Evolutionary conservation across 2,113 vertebrate genomes (phyloP).

Genomic region (Mustela lutreola): DNA sequence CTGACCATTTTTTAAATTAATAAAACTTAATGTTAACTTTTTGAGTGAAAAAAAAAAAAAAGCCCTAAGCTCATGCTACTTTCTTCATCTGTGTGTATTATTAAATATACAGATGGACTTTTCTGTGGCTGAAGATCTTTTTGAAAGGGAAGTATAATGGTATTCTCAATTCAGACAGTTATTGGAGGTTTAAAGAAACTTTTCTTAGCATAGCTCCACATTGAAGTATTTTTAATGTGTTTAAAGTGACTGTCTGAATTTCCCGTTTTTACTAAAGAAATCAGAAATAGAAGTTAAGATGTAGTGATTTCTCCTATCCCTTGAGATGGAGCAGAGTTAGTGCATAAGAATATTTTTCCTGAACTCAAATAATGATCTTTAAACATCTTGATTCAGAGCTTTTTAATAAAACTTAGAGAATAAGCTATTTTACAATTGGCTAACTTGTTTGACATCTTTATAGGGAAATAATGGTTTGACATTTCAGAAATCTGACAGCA

Average conservation of each 20-base stretch:
- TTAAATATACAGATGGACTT: not conserved
- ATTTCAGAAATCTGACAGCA: constrained; percentile 42
- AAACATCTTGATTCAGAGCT: not conserved
- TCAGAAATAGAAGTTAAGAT: constrained; percentile 35
- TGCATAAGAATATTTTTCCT: not conserved
- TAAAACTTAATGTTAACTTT: constrained; percentile 16
- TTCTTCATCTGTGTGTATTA: not conserved
- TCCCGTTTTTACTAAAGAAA: constrained; percentile 14
- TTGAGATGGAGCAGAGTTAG: not conserved
- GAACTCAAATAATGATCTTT: not conserved
- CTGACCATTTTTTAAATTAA: constrained; percentile 4
- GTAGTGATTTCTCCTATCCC: not conserved
- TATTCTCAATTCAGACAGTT: constrained; percentile 25
- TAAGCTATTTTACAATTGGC: not conserved
- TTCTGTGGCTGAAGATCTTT: not conserved
- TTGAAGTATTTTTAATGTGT: constrained; percentile 6
- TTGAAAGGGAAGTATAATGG: not conserved
- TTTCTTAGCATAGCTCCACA: not conserved
- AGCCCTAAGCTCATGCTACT: not conserved
- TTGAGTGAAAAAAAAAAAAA: not conserved
- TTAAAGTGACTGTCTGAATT: constrained; percentile 51
- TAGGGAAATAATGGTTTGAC: constrained; percentile 6
- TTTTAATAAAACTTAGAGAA: not conserved
- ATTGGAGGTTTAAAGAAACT: not conserved
- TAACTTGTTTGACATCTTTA: constrained; percentile 2